A percentile compares a stretch with the other conserved stretches of the same genome.
phyloP scores from a whole-genome alignment of 2,797 vertebrate species.

The Threskiornis aethiopicus region DNA sequence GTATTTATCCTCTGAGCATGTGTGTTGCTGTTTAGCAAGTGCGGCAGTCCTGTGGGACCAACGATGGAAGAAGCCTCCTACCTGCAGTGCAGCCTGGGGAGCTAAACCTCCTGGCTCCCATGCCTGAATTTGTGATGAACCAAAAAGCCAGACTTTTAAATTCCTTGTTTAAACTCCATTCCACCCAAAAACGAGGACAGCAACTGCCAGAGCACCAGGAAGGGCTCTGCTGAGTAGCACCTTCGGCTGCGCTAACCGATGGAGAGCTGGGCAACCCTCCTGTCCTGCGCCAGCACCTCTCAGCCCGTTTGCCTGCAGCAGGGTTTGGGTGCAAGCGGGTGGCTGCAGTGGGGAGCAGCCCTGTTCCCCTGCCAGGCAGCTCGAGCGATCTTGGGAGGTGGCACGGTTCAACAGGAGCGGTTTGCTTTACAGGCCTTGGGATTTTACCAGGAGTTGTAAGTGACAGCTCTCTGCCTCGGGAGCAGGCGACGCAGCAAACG shows the following conservation, averaged over 20 bases:
- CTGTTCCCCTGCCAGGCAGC: neutral
- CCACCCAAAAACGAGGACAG: neutral
- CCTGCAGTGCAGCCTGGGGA: neutral
- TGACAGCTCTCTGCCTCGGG: neutral
- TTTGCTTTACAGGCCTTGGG: neutral
- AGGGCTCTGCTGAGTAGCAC: neutral
- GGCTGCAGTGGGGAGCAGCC: neutral
- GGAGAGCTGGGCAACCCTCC: neutral
- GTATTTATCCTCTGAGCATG: neutral
- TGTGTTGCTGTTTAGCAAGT: neutral
- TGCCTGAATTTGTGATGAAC: neutral
- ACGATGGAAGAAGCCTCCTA: neutral
- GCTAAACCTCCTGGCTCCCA: neutral
- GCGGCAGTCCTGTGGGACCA: neutral
- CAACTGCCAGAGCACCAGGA: rapidly evolving
- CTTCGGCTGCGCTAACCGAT: neutral
- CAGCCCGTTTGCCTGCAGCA: neutral
- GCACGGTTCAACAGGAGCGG: neutral
- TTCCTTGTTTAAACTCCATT: neutral
- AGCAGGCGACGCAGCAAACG: rapidly evolving
- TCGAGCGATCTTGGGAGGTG: neutral
- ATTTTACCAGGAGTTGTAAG: neutral
- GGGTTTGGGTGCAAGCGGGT: neutral
- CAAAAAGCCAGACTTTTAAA: neutral
- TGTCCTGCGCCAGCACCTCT: neutral